Evolutionary conservation across 2,888 invertebrate species (phyloP).

Genomic region (Griposia aprilina): DNA sequence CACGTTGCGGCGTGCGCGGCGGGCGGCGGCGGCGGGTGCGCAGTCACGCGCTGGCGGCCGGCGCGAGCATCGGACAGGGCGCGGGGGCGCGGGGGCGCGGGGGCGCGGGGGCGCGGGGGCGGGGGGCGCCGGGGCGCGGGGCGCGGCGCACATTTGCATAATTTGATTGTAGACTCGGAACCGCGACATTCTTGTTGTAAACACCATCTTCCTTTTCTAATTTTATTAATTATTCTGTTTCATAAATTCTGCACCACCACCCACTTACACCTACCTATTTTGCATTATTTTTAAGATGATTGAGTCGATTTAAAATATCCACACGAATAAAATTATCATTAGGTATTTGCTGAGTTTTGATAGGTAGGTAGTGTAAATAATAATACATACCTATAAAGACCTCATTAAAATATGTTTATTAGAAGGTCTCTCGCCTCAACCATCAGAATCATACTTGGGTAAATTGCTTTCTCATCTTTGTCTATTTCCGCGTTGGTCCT

Average conservation of each 20-base stretch:
- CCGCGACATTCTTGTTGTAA: conserved; percentile 9
- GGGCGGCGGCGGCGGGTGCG: conserved; percentile 9
- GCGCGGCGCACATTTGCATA: conserved; percentile 2
- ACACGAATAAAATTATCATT: neutral
- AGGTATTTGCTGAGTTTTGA: neutral
- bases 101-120: neutral
- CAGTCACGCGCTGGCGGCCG: conserved; percentile 29
- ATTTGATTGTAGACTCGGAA: conserved; percentile 6
- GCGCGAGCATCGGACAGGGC: neutral
- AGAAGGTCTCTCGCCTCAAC: too few relatives aligned
- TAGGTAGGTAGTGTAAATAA: neutral
- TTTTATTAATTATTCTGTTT: neutral
- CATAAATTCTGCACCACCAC: neutral
- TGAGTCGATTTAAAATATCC: neutral
- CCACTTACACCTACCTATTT: neutral
- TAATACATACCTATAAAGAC: too few relatives aligned
- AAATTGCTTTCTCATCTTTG: too few relatives aligned
- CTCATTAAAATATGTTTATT: too few relatives aligned
- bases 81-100: neutral
- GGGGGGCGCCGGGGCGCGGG: neutral
- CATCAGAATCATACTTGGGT: too few relatives aligned
- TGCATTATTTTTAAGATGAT: too few relatives aligned
- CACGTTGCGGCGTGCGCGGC: conserved; percentile 22
- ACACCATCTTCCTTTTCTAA: neutral
- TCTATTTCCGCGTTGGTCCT: too few relatives aligned